Conservation (phyloP, 2,113 vertebrate genomes). For the Heterotilapia buettikoferi region DNA sequence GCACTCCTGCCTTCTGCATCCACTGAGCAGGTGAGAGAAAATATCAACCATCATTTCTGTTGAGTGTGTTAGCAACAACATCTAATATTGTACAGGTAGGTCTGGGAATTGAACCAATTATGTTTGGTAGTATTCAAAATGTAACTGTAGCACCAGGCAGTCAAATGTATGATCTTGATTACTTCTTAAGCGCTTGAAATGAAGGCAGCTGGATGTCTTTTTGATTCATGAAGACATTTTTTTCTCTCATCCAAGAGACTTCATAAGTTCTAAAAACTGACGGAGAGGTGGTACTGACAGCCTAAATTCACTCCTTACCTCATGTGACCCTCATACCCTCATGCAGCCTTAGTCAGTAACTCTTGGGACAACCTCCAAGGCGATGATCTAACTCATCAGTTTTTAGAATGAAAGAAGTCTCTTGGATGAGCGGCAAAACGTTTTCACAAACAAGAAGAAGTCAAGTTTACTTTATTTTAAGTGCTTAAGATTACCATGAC, state of each 20-base stretch:
- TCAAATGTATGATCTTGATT: not conserved
- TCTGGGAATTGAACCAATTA: not conserved
- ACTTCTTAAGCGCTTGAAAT: not conserved
- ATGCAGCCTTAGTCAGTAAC: not conserved
- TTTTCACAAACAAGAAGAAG: not conserved
- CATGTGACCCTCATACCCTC: not conserved
- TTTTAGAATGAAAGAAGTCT: not conserved
- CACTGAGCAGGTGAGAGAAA: constrained; percentile 70
- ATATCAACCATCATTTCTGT: not conserved
- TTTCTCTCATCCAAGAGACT: not conserved
- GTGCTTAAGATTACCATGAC: not conserved
- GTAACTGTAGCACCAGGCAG: not conserved
- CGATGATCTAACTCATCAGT: not conserved
- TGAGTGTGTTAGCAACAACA: not conserved
- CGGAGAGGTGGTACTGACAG: not conserved
- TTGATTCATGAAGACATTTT: not conserved
- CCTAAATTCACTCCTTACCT: not conserved
- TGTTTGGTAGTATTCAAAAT: not conserved
- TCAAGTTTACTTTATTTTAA: not conserved
- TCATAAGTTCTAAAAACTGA: not conserved
- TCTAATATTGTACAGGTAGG: not conserved
- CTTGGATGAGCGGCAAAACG: not conserved
- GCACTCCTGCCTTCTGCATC: constrained; percentile 74
- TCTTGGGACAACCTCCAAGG: not conserved
- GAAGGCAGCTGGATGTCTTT: not conserved